Conservation (phyloP, 2,113 vertebrate genomes). For the Charina bottae region DNA sequence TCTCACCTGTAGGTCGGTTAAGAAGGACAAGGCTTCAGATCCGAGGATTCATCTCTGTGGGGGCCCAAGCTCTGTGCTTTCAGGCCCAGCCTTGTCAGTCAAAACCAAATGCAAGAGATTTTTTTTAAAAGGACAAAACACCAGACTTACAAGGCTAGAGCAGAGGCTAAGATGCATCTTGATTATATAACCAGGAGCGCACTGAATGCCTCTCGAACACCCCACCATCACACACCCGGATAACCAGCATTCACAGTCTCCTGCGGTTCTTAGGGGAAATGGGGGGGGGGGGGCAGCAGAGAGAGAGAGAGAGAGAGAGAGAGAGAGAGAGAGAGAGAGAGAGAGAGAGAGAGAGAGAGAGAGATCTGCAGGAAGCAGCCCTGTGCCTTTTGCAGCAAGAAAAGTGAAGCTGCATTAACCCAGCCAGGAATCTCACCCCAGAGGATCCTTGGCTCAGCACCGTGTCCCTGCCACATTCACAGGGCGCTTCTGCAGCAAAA, state of each 20-base stretch:
- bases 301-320: not conserved
- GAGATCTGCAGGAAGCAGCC: not conserved
- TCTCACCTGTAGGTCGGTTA: not conserved
- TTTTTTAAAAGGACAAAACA: not conserved
- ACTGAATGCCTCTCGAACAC: not conserved
- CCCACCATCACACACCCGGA: not conserved
- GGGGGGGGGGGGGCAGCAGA: not conserved
- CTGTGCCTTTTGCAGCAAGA: not conserved
- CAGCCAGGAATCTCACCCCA: not conserved
- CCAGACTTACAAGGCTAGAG: constrained; percentile 24
- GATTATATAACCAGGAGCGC: constrained; percentile 7
- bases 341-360: not conserved
- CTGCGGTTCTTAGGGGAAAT: not conserved
- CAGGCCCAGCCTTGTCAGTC: not conserved
- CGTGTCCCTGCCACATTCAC: not conserved
- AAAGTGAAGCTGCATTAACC: not conserved
- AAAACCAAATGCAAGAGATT: not conserved
- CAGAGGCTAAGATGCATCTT: constrained; percentile 30
- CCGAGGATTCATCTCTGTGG: not conserved
- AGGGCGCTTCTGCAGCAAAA: not conserved
- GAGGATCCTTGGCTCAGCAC: not conserved
- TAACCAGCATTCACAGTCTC: not conserved
- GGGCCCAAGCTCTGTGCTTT: not conserved
- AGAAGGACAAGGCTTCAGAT: not conserved
- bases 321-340: not conserved